Percentiles rank a stretch among this genome's conserved stretches.
Evolutionary conservation across 2,888 invertebrate species (phyloP).

Genomic region (Ischnura elegans): DNA sequence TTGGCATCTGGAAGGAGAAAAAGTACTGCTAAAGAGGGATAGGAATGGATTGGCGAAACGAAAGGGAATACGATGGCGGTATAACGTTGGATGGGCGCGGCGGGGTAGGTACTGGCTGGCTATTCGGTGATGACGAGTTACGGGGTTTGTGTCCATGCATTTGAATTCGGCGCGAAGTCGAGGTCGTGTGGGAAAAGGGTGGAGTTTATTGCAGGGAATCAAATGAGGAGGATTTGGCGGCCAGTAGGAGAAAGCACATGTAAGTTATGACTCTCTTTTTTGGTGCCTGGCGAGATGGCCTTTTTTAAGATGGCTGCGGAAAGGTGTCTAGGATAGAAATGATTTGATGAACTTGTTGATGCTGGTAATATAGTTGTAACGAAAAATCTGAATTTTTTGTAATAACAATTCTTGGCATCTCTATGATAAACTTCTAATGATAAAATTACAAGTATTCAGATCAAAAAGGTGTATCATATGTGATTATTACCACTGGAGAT

Average conservation of each 20-base stretch:
- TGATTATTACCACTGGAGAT: too few species aligned
- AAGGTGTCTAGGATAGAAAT: background rate
- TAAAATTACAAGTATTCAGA: too few species aligned
- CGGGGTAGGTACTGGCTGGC: background rate
- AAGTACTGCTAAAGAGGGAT: constrained; percentile 51
- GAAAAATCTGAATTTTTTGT: too few species aligned
- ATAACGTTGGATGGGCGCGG: background rate
- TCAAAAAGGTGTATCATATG: too few species aligned
- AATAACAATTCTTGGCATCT: too few species aligned
- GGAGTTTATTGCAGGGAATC: constrained; percentile 18
- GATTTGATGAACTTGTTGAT: background rate
- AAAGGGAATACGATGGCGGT: constrained; percentile 41
- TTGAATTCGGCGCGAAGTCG: constrained; percentile 3
- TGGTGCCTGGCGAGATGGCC: background rate
- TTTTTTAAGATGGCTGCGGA: background rate
- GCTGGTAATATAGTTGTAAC: background rate
- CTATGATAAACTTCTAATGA: too few species aligned
- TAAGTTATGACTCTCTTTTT: background rate
- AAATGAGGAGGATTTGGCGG: constrained; percentile 15
- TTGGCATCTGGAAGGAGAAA: background rate
- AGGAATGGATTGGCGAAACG: constrained; percentile 48
- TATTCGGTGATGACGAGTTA: background rate
- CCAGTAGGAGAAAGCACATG: background rate
- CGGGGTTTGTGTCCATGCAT: background rate
- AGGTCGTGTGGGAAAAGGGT: background rate